Evolutionary conservation across 2,113 vertebrate genomes (phyloP).

Genomic region (Galbula dea): DNA sequence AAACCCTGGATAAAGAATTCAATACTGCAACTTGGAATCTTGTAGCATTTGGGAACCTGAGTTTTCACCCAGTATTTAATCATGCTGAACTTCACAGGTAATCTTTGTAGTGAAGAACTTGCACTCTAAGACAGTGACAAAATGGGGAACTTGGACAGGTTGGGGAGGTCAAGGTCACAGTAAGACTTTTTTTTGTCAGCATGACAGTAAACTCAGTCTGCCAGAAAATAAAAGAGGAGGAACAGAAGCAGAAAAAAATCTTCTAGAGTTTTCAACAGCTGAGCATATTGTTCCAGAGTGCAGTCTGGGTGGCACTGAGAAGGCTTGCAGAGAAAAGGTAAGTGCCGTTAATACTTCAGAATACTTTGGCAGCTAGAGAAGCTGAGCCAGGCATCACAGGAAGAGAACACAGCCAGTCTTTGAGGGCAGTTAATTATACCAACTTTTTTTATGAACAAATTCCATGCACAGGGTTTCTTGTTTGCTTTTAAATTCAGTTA

Average conservation of each 20-base stretch:
- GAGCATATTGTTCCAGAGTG: background rate
- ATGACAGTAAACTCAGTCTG: background rate
- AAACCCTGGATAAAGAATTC: background rate
- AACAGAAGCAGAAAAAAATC: background rate
- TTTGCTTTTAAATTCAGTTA: background rate
- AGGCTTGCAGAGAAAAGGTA: constrained; percentile 34
- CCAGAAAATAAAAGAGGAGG: background rate
- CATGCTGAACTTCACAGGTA: background rate
- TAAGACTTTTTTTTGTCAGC: background rate
- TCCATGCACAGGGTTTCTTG: background rate
- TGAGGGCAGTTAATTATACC: background rate
- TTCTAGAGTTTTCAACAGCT: background rate
- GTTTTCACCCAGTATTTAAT: background rate
- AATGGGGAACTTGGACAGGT: background rate
- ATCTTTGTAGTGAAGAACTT: background rate
- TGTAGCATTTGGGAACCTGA: background rate
- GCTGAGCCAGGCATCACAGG: background rate
- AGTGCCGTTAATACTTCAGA: background rate
- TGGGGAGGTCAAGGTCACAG: background rate
- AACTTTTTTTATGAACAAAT: background rate
- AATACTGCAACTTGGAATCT: background rate
- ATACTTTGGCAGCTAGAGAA: background rate
- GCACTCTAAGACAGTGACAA: background rate
- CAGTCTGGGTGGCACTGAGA: constrained; percentile 18
- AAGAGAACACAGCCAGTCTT: background rate